Base-by-base conservation (phyloP, 1,140 invertebrate species). In the Pachyrhynchus sulphureomaculatus region DNA sequence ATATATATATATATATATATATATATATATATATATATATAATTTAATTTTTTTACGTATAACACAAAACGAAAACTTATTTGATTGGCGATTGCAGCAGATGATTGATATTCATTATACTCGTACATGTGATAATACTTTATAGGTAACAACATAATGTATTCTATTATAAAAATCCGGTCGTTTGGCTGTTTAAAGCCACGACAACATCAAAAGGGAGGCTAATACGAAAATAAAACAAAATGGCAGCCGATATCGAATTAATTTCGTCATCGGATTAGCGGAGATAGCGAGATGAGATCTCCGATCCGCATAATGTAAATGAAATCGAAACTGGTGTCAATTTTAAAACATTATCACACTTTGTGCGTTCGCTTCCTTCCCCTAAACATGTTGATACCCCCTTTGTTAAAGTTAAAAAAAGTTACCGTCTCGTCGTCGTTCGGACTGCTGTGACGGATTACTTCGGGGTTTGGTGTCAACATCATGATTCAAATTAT, bases 401-500 rank as follows among this genome's bases (percentile, higher is more conserved):
- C 62, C 67, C 63, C 63, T 68, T 69, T 68, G 66, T 65, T 42
- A 66, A 66, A 47, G 65, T 69, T 64, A 65, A 72, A 71, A 70
- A 74, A 69, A 72, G 67, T 72, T 68, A 65, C 66, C 48, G 44
- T n/a, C n/a, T 72, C 68, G 64, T 65, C 24, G 24, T 41, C 44
- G 42, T 21, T 55, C 63, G 65, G 64, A 69, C 64, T 69, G 68
- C 69, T 64, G 68, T 72, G 68, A 74, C 68, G 66, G 72, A 74
- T 74, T 74, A 74, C 70, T 68, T 48, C 33, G 62, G 65, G 71
- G 72, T 68, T 74, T 74, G 70, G 69, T 74, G 72, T 74, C 72
- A 74, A 72, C 69, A 72, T 72, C 72, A 71, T 67, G 72, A 69
- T 72, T 72, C 71, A 69, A 71, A 74, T 74, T 74, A 71, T 68